Evolutionary conservation across 2,797 vertebrate species (phyloP), one percentile per base, ranked within the genome.

Genomic region (Falco peregrinus): DNA sequence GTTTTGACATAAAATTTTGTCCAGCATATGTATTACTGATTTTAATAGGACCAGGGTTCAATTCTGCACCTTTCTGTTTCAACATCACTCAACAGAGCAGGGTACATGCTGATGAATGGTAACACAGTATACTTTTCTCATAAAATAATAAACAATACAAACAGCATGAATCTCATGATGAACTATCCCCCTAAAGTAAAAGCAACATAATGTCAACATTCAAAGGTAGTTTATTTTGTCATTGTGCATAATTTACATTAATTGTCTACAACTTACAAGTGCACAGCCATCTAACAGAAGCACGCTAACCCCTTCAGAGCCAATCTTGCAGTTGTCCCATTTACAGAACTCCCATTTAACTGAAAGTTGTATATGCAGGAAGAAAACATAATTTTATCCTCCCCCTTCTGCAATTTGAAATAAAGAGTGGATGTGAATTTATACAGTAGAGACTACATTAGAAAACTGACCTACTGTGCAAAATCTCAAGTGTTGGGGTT

Each of bases 131-230:
- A 11, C 1, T 87, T 81, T 77, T 48, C 63, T 87, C 37, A 86
- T 84, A 53, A 85, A 94, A 91, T 84, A 77, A 77, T 91, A 80
- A 82, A 81, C 20, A 90, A 61, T 37, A 65, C 80, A 86, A 91
- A 48, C 20, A 80, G 33, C 21, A 82, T 39, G 26, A 31, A 13
- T 89, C 33, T 50, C 37, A 29, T 47, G 22, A 93, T 50, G 50
- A 87, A 70, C 57, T 84, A 84, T 14, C 1, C 12, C 10, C 0
- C 0, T 71, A 60, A 90, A 95, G 47, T 26, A 70, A 59, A 89
- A 90, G 64, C 39, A 61, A 37, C 16, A 43, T 31, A 90, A 87
- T 29, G 65, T 35, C 21, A 89, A 86, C 51, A 85, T 50, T 25
- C 68, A 77, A 89, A 85, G 21, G 18, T 16, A 91, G 33, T 50